Evolutionary conservation across 2,113 vertebrate species (phyloP).

Genomic region (Trichomycterus rosablanca): DNA sequence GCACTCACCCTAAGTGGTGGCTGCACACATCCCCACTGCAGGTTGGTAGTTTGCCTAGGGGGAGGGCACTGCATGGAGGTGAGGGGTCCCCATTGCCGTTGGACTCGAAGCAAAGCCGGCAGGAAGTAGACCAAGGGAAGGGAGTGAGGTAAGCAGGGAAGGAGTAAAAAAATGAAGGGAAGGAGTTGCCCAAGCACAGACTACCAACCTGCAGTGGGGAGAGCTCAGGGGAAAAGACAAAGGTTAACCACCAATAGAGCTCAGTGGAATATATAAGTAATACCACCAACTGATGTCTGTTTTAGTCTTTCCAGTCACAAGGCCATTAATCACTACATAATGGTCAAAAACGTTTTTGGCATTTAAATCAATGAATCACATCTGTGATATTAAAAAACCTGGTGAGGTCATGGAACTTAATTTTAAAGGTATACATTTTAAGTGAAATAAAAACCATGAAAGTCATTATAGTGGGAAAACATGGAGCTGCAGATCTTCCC

Average conservation of each 20-base stretch:
- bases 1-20: slow-evolving; percentile 71
- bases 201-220: slow-evolving; percentile 77
- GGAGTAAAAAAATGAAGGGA: slow-evolving; percentile 15
- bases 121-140: slow-evolving; percentile 47
- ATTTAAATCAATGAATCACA: no score
- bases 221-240: slow-evolving; percentile 72
- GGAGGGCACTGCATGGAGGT: slow-evolving; percentile 68
- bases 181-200: slow-evolving; percentile 58
- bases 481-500: no score
- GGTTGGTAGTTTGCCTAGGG: slow-evolving; percentile 74
- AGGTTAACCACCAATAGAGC: slow-evolving; percentile 38
- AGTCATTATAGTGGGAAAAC: no score
- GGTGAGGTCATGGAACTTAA: no score
- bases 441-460: no score
- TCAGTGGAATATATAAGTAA: no score
- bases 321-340: no score
- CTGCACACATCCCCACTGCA: slow-evolving; percentile 66
- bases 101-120: slow-evolving; percentile 52
- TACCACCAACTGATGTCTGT: neutral
- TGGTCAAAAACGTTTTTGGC: no score
- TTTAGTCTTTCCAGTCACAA: no score
- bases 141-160: no score
- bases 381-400: no score
- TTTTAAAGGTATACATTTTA: no score
- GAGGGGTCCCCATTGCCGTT: slow-evolving; percentile 62